phyloP scores from a whole-genome alignment of 2,113 vertebrate genomes.

The Cisticola juncidis region DNA sequence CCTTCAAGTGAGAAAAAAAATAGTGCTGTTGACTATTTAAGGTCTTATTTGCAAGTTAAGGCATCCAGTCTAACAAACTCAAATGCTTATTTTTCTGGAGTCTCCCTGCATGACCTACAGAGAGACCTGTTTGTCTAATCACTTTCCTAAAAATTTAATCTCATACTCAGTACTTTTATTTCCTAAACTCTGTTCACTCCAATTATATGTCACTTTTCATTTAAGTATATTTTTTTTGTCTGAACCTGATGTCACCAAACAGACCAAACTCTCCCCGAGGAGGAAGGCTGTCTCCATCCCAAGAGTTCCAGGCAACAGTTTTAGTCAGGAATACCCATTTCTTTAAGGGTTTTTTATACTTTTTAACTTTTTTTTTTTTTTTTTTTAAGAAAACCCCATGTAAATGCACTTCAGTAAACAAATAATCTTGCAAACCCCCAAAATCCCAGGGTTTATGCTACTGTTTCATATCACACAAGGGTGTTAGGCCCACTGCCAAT shows the following conservation, averaged over 20 bases:
- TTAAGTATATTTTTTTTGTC: background rate
- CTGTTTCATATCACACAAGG: conserved; percentile 51
- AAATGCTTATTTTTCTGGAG: background rate
- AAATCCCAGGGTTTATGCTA: conserved; percentile 32
- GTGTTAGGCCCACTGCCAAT: conserved; percentile 36
- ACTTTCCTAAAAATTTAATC: background rate
- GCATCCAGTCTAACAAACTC: background rate
- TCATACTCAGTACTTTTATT: background rate
- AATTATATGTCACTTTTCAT: background rate
- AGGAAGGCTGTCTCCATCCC: background rate
- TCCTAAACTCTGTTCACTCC: background rate
- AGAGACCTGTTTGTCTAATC: background rate
- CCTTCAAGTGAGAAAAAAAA: background rate
- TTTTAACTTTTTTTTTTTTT: background rate
- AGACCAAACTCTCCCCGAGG: background rate
- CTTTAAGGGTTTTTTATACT: background rate
- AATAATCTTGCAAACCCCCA: background rate
- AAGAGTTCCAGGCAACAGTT: background rate
- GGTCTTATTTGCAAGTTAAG: background rate
- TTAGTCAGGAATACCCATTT: background rate
- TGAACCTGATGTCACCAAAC: background rate
- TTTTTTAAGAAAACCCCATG: background rate
- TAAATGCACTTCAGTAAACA: conserved; percentile 8
- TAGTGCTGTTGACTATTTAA: background rate
- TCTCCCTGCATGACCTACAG: background rate